Base-by-base conservation (phyloP, 1,140 invertebrate species). In the Calycopis cecrops region DNA sequence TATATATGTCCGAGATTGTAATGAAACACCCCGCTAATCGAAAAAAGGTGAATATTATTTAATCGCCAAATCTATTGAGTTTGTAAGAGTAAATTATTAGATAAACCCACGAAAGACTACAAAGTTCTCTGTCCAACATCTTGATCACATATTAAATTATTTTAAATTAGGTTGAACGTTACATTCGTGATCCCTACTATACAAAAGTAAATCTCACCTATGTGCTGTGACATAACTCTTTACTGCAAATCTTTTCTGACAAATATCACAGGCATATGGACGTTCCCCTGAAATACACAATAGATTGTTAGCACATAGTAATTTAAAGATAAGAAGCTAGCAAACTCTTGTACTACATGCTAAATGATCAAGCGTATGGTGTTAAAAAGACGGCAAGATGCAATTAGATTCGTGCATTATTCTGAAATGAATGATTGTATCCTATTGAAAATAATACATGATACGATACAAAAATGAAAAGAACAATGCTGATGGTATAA, bases 151-250 rank as follows among this genome's bases (percentile, higher is more conserved):
- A n/a, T n/a, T n/a, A n/a, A n/a, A n/a, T n/a, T n/a, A n/a, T n/a
- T n/a, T n/a, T n/a, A n/a, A n/a, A n/a, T n/a, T n/a, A n/a, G n/a
- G n/a, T n/a, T n/a, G n/a, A n/a, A n/a, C n/a, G n/a, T n/a, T n/a
- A n/a, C n/a, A n/a, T n/a, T n/a, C n/a, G n/a, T n/a, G n/a, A n/a
- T n/a, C n/a, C 21, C 6, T 28, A 28, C 21, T 28, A 28, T 28
- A 28, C n/a, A 28, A 28, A 28, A 35, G 4, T 9, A 0, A 14
- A 34, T 11, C 58, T 64, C 63, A 90, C 88, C 89, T 88, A 71
- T 94, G 93, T 18, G 93, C 92, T 40, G 92, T 92, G 44, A 94
- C 91, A 67, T 94, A 94, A 74, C 92, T 93, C 74, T 94, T 94
- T 48, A 94, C 93, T 12, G 93, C 92, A 77, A 94, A 94, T 65